These are phyloP conservation scores for Festucalex cinctus DNA, from an alignment of 2,113 vertebrate genomes.

Conservation along the genomic window DNA sequence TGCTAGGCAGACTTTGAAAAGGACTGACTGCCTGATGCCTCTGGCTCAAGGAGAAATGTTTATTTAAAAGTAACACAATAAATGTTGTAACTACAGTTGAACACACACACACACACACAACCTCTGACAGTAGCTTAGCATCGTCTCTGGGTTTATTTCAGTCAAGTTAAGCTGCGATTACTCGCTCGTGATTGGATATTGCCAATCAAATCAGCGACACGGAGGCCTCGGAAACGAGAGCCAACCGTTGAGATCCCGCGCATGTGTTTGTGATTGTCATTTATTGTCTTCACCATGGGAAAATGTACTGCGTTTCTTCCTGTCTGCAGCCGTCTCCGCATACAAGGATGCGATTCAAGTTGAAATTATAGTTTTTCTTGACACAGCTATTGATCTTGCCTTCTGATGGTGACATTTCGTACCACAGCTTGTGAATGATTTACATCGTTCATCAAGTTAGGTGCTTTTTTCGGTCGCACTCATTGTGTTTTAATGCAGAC, in stretches of 20 bases:
- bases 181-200: constrained; percentile 63
- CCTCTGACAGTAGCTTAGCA: constrained; percentile 21
- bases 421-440: background rate
- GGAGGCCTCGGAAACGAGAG: constrained; percentile 54
- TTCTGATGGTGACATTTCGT: background rate
- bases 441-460: background rate
- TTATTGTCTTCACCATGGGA: constrained; percentile 67
- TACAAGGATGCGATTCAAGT: background rate
- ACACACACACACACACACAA: too few relatives aligned
- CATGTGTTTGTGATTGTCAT: constrained; percentile 72
- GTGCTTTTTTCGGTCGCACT: background rate
- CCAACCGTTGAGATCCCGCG: constrained; percentile 57
- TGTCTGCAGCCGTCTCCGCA: constrained; percentile 34
- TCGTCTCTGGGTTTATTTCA: constrained; percentile 27
- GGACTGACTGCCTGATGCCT: background rate
- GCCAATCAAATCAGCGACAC: constrained; percentile 63
- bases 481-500: background rate
- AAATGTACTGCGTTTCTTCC: constrained; percentile 38
- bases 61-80: too few relatives aligned
- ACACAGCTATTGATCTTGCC: constrained; percentile 4
- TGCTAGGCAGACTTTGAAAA: background rate
- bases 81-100: background rate
- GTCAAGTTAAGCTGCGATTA: constrained; percentile 40
- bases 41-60: background rate
- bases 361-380: background rate